Base-by-base conservation (phyloP, 2,888 invertebrate genomes). In the Lapara coniferarum region DNA sequence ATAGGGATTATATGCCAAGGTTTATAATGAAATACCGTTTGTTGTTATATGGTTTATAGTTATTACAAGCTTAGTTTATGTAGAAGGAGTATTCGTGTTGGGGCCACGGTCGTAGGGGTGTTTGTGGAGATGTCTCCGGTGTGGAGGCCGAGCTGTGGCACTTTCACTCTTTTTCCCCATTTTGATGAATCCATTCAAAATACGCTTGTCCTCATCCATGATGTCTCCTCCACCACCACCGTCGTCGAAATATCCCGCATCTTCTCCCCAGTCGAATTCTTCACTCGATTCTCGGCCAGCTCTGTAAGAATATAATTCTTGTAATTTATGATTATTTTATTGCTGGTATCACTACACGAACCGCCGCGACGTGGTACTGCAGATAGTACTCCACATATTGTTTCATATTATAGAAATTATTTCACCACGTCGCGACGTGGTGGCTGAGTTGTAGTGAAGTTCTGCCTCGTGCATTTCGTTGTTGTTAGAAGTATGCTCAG, bases 71-170 rank as follows among this genome's bases (percentile, higher is more conserved):
- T 73, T 71, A 72, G 71, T 44, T 59, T 75, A 76, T 57, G 73
- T 70, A 68, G 66, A 74, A 16, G 75, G 75, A 68, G 75, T 74
- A 37, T 75, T 78, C 70, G 76, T 76, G 59, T 71, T 82, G 70
- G 93, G 93, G 72, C 93, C 93, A 19, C 93, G 86, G 77, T 94
- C 93, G 76, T 92, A 94, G 6, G 93, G 93, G 71, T 94, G 92
- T 91, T 92, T 94, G 80, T 92, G 93, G 25, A 91, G 93, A 93
- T 94, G 93, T 86, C 93, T 89, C 78, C 88, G 92, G 79, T 91
- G 93, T n/a, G 86, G 83, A 5, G 85, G 81, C 16, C 89, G 82
- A 19, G 80, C 81, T 5, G 86, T 81, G 10, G 78, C 78, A 51
- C 79, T 82, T 63, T 85, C 86, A 10, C 76, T 81, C 69, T 67